phyloP scores from a whole-genome alignment of 2,113 vertebrate genomes.

The Ammodramus savannarum region DNA sequence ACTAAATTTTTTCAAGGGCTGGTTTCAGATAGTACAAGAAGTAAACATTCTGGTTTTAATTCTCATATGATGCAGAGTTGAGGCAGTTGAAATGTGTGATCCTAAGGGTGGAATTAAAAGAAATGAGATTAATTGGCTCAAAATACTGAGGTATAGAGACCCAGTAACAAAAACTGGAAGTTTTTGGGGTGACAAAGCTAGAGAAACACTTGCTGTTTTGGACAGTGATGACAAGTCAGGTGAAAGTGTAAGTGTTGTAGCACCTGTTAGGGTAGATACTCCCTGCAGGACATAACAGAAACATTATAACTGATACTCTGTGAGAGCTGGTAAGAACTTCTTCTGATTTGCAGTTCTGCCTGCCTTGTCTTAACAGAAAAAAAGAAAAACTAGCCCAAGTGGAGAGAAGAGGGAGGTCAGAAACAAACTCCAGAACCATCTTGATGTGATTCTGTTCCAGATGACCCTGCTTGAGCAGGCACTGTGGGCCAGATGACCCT shows the following conservation, averaged over 20 bases:
- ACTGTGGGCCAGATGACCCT: not conserved
- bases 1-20: not conserved
- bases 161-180: not conserved
- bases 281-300: not conserved
- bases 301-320: accelerated
- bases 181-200: not conserved
- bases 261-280: not conserved
- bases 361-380: not conserved
- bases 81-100: not conserved
- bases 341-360: not conserved
- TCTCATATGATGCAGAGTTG: not conserved
- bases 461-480: not conserved
- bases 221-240: not conserved
- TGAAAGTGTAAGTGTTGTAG: not conserved
- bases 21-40: not conserved
- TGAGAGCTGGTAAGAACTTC: not conserved
- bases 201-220: not conserved
- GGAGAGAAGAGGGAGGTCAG: not conserved
- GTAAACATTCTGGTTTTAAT: not conserved
- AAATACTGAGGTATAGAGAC: not conserved
- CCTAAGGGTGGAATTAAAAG: not conserved
- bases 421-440: not conserved
- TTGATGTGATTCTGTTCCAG: not conserved
- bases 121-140: not conserved
- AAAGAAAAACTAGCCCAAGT: not conserved